Evolutionary conservation across 1,140 invertebrate genomes (phyloP).

Genomic region (Lepidurus packardi): DNA sequence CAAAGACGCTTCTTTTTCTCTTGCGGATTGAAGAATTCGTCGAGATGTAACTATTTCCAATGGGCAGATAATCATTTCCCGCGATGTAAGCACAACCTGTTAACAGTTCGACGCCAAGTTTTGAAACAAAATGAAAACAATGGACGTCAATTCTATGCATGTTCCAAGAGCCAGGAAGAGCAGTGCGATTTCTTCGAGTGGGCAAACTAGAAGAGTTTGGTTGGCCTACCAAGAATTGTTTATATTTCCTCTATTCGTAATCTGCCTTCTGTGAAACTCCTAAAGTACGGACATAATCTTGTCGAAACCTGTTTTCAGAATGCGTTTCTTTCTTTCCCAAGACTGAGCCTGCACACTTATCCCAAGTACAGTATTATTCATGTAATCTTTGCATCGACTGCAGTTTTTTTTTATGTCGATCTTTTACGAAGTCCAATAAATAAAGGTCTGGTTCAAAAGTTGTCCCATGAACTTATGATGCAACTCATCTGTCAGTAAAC

Average conservation of each 20-base stretch:
- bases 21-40: not conserved
- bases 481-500: too few species aligned
- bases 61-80: constrained; percentile 42
- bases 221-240: not conserved
- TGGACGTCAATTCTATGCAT: constrained; percentile 42
- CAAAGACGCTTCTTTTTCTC: not conserved
- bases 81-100: constrained; percentile 41
- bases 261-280: not conserved
- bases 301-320: not conserved
- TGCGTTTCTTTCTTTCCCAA: not conserved
- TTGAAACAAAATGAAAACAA: constrained; percentile 41
- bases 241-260: constrained; percentile 4
- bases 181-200: constrained; percentile 43
- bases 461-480: too few species aligned
- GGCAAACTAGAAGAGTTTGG: constrained; percentile 34
- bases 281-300: not conserved
- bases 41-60: constrained; percentile 38
- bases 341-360: not conserved
- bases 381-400: too few species aligned
- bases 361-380: not conserved
- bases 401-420: too few species aligned
- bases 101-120: constrained; percentile 39
- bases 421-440: too few species aligned
- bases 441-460: too few species aligned
- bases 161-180: constrained; percentile 39